A percentile compares a stretch with the other conserved stretches of the same genome.
phyloP scores from a whole-genome alignment of 2,888 invertebrate genomes.

The Tetrapedia diversipes region DNA sequence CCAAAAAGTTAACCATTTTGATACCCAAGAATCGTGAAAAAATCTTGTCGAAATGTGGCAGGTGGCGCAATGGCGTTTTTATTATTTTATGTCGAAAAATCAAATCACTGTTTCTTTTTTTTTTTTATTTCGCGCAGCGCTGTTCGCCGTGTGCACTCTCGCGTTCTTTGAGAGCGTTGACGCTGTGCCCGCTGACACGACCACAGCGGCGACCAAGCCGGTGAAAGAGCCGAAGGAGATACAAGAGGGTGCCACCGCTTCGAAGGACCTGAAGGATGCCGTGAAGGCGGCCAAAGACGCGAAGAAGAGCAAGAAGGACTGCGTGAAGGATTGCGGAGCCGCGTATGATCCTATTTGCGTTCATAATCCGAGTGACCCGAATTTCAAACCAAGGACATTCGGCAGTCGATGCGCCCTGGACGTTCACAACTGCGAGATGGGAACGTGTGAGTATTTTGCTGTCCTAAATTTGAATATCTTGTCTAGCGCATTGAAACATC shows the following conservation, averaged over 20 bases:
- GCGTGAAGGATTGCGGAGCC: slow-evolving; percentile 79
- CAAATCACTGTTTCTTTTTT: too few species aligned
- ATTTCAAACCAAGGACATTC: slow-evolving; percentile 84
- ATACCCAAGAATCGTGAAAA: too few species aligned
- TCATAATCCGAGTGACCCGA: slow-evolving; percentile 85
- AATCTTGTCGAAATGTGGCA: too few species aligned
- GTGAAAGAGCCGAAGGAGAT: slow-evolving; percentile 70
- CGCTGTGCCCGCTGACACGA: slow-evolving; percentile 55
- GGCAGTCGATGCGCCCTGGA: slow-evolving; percentile 87
- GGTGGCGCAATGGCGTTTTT: too few species aligned
- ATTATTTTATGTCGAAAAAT: too few species aligned
- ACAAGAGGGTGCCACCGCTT: slow-evolving; percentile 71
- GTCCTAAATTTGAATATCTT: too few species aligned
- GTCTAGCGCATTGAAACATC: too few species aligned
- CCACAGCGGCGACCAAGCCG: slow-evolving; percentile 47
- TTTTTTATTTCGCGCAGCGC: slow-evolving; percentile 49
- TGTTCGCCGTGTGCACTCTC: slow-evolving; percentile 65
- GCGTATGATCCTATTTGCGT: slow-evolving; percentile 86
- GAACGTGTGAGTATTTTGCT: slow-evolving; percentile 87
- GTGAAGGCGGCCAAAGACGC: slow-evolving; percentile 85
- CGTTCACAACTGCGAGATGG: slow-evolving; percentile 87
- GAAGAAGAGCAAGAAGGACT: slow-evolving; percentile 86
- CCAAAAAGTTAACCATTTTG: too few species aligned
- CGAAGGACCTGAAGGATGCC: slow-evolving; percentile 78
- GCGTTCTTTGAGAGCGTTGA: slow-evolving; percentile 57